Evolutionary conservation across 2,888 invertebrate species (phyloP).

Genomic region (Dermolepida albohirtum): DNA sequence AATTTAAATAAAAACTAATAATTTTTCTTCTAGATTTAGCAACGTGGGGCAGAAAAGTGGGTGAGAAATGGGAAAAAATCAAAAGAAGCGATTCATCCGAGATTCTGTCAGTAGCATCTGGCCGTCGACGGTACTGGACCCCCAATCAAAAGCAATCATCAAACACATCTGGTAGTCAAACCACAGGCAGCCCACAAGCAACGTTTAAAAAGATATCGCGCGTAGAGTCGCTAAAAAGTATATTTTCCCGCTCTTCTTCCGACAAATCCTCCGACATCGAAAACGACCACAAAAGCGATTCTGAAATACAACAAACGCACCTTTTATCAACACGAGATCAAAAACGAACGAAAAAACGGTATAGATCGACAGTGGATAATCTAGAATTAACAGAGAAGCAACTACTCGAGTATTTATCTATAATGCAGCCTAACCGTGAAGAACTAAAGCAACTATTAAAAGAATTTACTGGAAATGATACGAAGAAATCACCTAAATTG

Average conservation of each 20-base stretch:
- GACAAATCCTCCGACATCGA: constrained; percentile 53
- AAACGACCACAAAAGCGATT: constrained; percentile 51
- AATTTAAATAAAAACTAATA: too few species aligned
- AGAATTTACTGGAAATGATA: constrained; percentile 51
- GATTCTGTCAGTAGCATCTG: constrained; percentile 63
- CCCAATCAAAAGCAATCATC: constrained; percentile 52
- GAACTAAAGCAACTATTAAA: constrained; percentile 55
- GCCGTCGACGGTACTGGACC: constrained; percentile 66
- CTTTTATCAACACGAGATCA: constrained; percentile 45
- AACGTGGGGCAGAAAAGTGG: constrained; percentile 72
- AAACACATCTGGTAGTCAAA: neutral
- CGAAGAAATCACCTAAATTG: constrained; percentile 45
- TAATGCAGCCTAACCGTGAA: constrained; percentile 59
- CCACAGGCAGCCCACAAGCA: constrained; percentile 8
- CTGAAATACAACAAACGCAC: constrained; percentile 43
- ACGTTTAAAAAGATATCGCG: constrained; percentile 63
- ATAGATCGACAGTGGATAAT: constrained; percentile 55
- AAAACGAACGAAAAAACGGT: constrained; percentile 52
- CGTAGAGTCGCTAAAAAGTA: constrained; percentile 68
- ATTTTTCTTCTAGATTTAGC: constrained; percentile 66
- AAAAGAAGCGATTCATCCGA: constrained; percentile 72
- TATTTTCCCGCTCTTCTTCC: constrained; percentile 63
- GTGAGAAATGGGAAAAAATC: constrained; percentile 72
- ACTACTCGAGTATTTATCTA: constrained; percentile 59
- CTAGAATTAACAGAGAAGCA: constrained; percentile 60